Conservation (phyloP, 2,797 vertebrate species). For the Amblyraja radiata region DNA sequence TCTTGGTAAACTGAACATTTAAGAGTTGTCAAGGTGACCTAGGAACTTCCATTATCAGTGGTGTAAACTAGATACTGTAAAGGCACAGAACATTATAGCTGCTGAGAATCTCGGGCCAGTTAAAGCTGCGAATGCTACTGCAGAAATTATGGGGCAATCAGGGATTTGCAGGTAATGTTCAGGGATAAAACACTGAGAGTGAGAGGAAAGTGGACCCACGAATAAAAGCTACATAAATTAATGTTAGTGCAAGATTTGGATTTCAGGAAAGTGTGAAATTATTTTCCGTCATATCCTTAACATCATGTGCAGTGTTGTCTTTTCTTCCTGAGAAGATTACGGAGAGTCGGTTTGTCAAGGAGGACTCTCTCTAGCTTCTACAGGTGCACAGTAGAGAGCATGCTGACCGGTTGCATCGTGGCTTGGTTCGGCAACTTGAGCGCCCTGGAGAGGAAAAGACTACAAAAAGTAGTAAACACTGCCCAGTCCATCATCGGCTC, state of each 20-base stretch:
- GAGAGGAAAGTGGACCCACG: not conserved
- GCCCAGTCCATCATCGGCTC: too few species aligned
- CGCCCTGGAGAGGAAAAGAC: too few species aligned
- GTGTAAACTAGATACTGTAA: not conserved
- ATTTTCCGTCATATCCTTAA: not conserved
- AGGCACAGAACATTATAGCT: not conserved
- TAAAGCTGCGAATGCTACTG: not conserved
- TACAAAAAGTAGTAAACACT: too few species aligned
- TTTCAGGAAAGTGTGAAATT: slow-evolving; percentile 13
- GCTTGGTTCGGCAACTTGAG: too few species aligned
- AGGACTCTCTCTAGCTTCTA: too few species aligned
- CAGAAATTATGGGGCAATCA: not conserved
- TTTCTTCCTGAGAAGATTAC: not conserved
- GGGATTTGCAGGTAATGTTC: not conserved
- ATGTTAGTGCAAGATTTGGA: not conserved
- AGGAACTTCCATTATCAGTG: slow-evolving; percentile 1
- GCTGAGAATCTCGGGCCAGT: not conserved
- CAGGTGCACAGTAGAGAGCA: too few species aligned
- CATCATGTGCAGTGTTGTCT: not conserved
- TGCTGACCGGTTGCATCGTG: too few species aligned
- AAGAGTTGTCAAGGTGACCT: slow-evolving; percentile 32
- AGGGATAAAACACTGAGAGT: not conserved
- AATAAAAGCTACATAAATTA: not conserved
- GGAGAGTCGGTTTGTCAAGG: too few species aligned
- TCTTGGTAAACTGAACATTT: slow-evolving; percentile 19